phyloP scores from a whole-genome alignment of 2,797 vertebrate genomes.

The Chlorospingus semifuscus region DNA sequence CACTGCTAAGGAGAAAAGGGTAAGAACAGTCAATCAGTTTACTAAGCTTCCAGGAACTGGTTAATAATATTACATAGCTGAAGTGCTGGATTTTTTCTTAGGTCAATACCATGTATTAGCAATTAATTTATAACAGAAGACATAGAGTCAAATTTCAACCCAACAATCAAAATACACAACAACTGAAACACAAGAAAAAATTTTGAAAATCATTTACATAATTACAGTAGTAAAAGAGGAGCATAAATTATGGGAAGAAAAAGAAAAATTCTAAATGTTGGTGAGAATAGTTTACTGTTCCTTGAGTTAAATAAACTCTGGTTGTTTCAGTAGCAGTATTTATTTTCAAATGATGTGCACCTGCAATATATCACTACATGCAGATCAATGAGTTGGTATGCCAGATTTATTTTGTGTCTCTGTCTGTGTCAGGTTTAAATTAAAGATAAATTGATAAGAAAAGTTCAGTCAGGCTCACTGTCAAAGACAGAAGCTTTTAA shows the following conservation, averaged over 20 bases:
- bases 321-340: background rate
- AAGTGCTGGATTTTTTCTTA: background rate
- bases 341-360: background rate
- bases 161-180: background rate
- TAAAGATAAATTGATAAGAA: background rate
- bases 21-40: background rate
- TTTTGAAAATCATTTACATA: background rate
- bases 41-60: background rate
- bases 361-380: background rate
- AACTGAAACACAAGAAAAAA: background rate
- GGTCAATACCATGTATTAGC: background rate
- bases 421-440: background rate
- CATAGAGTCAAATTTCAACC: background rate
- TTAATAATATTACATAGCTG: background rate
- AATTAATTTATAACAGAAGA: background rate
- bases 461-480: background rate
- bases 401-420: background rate
- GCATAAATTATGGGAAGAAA: accelerated
- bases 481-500: background rate
- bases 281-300: background rate
- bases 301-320: background rate
- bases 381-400: background rate
- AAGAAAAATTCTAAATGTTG: background rate
- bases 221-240: accelerated
- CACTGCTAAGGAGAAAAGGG: background rate